Conservation (phyloP, 2,797 vertebrate genomes). For the Squalus acanthias region DNA sequence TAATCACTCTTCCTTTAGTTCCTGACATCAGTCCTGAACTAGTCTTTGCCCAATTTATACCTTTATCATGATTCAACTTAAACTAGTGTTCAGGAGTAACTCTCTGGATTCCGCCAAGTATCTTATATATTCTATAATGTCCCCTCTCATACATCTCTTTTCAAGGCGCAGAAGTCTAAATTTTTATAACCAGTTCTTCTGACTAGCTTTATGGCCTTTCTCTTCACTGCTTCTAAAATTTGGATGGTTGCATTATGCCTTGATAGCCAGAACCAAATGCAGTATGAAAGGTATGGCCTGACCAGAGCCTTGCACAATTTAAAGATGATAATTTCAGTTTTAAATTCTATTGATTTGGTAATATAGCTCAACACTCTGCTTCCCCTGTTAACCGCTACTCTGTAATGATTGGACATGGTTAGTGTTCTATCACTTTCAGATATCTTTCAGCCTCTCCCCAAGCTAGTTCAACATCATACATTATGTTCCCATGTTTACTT, state of each 20-base stretch:
- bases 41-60: no score
- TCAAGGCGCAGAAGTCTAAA: not conserved
- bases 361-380: not conserved
- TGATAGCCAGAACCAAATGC: not conserved
- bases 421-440: not conserved
- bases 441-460: not conserved
- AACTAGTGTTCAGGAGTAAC: not conserved
- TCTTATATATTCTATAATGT: not conserved
- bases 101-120: not conserved
- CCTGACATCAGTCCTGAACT: not conserved
- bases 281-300: not conserved
- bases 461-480: no score
- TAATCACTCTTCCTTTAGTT: no score
- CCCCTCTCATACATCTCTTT: not conserved
- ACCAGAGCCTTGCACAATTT: not conserved
- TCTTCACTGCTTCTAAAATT: not conserved
- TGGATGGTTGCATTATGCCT: not conserved
- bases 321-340: not conserved
- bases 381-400: not conserved
- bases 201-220: not conserved
- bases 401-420: not conserved
- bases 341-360: not conserved
- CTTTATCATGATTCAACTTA: not conserved
- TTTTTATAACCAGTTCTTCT: not conserved
- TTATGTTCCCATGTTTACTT: no score